Evolutionary conservation across 2,797 vertebrate species (phyloP).

Genomic region (Acestrorhynchus altus): DNA sequence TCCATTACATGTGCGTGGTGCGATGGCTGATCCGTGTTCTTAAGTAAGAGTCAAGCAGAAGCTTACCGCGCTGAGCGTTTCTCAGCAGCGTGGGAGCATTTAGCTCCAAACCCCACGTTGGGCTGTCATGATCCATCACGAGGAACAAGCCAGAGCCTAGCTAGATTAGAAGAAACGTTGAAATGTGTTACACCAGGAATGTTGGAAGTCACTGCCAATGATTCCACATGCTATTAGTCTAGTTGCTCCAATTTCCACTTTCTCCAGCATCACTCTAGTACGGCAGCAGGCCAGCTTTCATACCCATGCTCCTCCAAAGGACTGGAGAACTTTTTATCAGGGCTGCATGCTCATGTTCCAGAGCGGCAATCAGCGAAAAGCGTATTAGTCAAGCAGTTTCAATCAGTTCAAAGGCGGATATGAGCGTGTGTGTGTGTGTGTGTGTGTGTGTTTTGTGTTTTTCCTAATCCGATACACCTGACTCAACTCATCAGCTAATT

Average conservation of each 20-base stretch:
- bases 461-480: conserved; percentile 6
- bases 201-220: not conserved
- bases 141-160: not conserved
- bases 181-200: not conserved
- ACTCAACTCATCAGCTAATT: not conserved
- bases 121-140: not conserved
- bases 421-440: not conserved
- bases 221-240: too few relatives aligned
- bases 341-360: not conserved
- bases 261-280: not conserved
- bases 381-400: not conserved
- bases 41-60: conserved; percentile 19
- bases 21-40: conserved; percentile 9
- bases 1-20: not conserved
- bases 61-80: too few relatives aligned
- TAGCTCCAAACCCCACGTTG: not conserved
- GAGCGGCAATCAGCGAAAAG: not conserved
- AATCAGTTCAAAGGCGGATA: too few relatives aligned
- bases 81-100: not conserved
- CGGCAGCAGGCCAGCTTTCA: not conserved
- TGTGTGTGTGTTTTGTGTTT: not conserved
- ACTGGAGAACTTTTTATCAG: not conserved
- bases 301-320: not conserved
- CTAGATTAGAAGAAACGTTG: not conserved
- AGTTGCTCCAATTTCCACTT: not conserved